Percentiles rank a stretch among this genome's conserved stretches.
Conservation (phyloP, 2,797 vertebrate genomes). For the Mormyrus hasselquistii region DNA sequence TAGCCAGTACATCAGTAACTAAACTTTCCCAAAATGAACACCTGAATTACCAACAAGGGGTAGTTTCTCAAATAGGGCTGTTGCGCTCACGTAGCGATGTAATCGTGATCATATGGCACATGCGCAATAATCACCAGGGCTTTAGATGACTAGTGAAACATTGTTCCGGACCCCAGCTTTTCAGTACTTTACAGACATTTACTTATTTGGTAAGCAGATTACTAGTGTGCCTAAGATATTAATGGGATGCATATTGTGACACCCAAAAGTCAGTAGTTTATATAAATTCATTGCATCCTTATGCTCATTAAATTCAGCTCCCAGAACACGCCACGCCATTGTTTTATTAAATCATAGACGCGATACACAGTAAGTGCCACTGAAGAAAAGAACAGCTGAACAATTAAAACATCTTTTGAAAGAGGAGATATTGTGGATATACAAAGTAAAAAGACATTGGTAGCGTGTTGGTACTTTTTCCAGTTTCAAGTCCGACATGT, state of each 20-base stretch:
- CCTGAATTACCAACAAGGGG: not conserved
- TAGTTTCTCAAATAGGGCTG: not conserved
- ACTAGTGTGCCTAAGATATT: no score
- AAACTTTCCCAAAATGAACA: not conserved
- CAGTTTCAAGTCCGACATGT: not conserved
- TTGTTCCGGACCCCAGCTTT: no score
- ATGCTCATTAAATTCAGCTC: not conserved
- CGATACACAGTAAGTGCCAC: not conserved
- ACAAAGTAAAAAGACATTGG: not conserved
- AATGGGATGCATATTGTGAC: no score
- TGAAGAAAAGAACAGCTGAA: no score
- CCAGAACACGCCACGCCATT: not conserved
- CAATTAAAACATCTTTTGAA: no score
- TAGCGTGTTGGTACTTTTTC: not conserved
- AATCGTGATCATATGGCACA: not conserved
- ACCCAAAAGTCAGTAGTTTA: no score
- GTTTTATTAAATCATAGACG: not conserved
- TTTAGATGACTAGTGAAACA: no score
- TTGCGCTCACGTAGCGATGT: not conserved
- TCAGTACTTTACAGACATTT: no score
- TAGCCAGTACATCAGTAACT: not conserved
- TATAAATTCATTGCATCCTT: not conserved
- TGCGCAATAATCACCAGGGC: not conserved
- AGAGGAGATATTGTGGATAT: not conserved
- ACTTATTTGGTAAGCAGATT: no score